These are phyloP conservation scores for Geotrupes spiniger DNA, from an alignment of 2,888 invertebrate genomes.

Conservation along the genomic window DNA sequence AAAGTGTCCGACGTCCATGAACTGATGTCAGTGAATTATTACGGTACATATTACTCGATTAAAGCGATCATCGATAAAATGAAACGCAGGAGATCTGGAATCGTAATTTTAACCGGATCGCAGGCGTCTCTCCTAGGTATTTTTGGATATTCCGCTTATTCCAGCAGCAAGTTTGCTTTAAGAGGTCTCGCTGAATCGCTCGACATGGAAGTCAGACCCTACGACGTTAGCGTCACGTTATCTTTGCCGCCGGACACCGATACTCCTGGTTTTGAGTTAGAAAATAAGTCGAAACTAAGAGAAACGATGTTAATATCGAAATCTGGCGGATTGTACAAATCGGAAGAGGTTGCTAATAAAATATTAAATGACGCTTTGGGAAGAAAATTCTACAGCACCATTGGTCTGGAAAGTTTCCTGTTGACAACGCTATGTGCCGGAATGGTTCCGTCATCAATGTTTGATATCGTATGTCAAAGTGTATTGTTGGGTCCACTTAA, in stretches of 20 bases:
- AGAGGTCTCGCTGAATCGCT: constrained; percentile 92
- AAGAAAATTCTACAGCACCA: constrained; percentile 77
- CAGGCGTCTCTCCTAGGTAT: constrained; percentile 84
- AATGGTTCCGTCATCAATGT: constrained; percentile 69
- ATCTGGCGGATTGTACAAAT: constrained; percentile 70
- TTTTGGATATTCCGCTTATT: constrained; percentile 91
- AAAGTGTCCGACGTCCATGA: constrained; percentile 63
- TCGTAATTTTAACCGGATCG: constrained; percentile 85
- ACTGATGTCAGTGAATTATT: constrained; percentile 84
- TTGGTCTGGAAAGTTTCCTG: constrained; percentile 79
- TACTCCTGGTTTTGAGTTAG: constrained; percentile 90
- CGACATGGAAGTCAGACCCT: constrained; percentile 88
- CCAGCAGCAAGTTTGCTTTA: constrained; percentile 91
- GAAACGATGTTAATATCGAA: constrained; percentile 87
- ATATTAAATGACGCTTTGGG: constrained; percentile 81
- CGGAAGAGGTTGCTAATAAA: constrained; percentile 76
- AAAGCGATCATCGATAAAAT: constrained; percentile 77
- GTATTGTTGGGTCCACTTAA: constrained; percentile 69
- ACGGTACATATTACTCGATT: constrained; percentile 81
- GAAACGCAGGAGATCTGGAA: constrained; percentile 75
- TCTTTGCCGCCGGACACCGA: constrained; percentile 95
- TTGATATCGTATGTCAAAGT: constrained; percentile 66
- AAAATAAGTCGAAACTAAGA: constrained; percentile 81
- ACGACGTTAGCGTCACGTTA: constrained; percentile 79
- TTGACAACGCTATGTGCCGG: constrained; percentile 75